phyloP scores from a whole-genome alignment of 1,140 invertebrate genomes.

The Hyposmocoma kahamanoa region DNA sequence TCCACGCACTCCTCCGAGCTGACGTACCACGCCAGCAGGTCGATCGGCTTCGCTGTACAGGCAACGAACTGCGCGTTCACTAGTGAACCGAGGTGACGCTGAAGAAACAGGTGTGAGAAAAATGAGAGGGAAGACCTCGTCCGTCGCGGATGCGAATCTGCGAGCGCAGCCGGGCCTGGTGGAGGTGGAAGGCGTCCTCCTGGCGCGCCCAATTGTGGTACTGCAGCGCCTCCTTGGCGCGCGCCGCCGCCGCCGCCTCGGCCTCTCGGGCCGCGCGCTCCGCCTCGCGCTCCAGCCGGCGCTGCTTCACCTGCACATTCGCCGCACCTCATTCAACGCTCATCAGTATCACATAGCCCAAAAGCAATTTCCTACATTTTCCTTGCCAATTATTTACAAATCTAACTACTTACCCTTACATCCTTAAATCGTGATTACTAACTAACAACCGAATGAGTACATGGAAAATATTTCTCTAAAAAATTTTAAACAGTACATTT shows the following conservation, averaged over 20 bases:
- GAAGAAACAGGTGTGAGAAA: no score
- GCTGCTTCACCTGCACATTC: slow-evolving; percentile 91
- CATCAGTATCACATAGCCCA: no score
- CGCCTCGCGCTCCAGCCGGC: slow-evolving; percentile 90
- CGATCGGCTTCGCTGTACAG: slow-evolving; percentile 94
- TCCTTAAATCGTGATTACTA: no score
- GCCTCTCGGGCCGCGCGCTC: slow-evolving; percentile 93
- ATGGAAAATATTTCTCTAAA: no score
- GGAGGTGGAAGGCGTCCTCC: slow-evolving; percentile 94
- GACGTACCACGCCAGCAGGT: slow-evolving; percentile 97
- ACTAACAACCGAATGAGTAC: no score
- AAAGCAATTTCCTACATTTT: no score
- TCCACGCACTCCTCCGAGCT: slow-evolving; percentile 93
- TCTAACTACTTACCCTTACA: no score
- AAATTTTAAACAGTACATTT: no score
- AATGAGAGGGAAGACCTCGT: slow-evolving; percentile 64
- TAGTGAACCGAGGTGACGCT: background rate
- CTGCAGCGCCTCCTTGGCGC: slow-evolving; percentile 95
- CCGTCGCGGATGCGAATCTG: slow-evolving; percentile 97
- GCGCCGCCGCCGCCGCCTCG: slow-evolving; percentile 89
- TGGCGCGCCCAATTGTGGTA: slow-evolving; percentile 96
- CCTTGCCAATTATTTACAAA: no score
- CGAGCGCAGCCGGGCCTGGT: slow-evolving; percentile 91
- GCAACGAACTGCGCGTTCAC: background rate
- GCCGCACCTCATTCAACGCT: no score